Conservation (phyloP, 2,113 vertebrate species). For the Litocranius walleri region DNA sequence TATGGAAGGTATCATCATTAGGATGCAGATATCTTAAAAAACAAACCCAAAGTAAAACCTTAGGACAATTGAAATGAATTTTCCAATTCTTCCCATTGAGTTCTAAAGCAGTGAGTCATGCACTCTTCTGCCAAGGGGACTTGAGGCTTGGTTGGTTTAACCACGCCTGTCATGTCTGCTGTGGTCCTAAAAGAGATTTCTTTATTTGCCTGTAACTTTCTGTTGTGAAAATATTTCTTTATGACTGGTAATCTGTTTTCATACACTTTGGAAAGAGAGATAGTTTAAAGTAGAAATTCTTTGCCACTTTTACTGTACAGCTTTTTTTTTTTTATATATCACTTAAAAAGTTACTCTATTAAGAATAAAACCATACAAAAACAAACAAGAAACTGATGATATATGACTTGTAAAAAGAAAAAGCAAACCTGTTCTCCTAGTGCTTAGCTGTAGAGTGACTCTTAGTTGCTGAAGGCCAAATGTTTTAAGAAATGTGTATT, state of each 20-base stretch:
- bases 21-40: slow-evolving; percentile 17
- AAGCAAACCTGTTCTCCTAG: not conserved
- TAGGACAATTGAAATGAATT: not conserved
- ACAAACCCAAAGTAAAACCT: slow-evolving; percentile 15
- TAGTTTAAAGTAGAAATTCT: slow-evolving; percentile 32
- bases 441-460: slow-evolving; percentile 6
- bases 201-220: slow-evolving; percentile 3
- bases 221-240: slow-evolving; percentile 34
- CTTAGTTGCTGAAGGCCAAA: not conserved
- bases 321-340: not conserved
- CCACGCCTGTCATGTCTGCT: not conserved
- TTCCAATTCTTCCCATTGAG: slow-evolving; percentile 31
- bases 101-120: slow-evolving; percentile 38
- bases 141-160: slow-evolving; percentile 40
- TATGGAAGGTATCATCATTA: slow-evolving; percentile 29
- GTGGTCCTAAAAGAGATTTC: slow-evolving; percentile 7
- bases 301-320: not conserved
- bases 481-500: slow-evolving; percentile 6
- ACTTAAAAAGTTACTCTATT: slow-evolving; percentile 29
- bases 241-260: slow-evolving; percentile 6
- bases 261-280: slow-evolving; percentile 1
- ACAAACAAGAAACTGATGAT: not conserved
- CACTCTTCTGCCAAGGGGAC: not conserved
- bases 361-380: slow-evolving; percentile 31
- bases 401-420: slow-evolving; percentile 22